Evolutionary conservation across 2,113 vertebrate species (phyloP).

Genomic region (Saccopteryx bilineata): DNA sequence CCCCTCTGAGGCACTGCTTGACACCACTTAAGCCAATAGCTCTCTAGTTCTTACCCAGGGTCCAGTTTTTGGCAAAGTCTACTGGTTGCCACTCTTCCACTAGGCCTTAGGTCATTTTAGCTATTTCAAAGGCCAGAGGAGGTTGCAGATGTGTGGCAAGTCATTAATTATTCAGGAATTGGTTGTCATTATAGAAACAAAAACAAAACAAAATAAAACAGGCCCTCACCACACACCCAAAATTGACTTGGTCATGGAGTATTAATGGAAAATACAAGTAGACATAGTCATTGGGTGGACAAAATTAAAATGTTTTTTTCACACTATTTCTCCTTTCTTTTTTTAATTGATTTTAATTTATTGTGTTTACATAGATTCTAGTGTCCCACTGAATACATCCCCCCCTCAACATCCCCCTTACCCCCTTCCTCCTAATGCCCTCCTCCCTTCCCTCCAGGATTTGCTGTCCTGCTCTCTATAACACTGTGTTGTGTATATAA

Average conservation of each 20-base stretch:
- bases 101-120: conserved; percentile 23
- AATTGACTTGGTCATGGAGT: conserved; percentile 19
- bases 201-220: background rate
- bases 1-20: conserved; percentile 65
- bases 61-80: conserved; percentile 46
- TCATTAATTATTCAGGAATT: conserved; percentile 37
- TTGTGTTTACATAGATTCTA: no score
- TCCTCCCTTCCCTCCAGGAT: no score
- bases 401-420: no score
- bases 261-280: background rate
- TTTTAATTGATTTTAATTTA: no score
- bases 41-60: conserved; percentile 59
- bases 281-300: background rate
- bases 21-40: conserved; percentile 78
- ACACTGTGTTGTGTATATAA: no score
- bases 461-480: no score
- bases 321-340: background rate
- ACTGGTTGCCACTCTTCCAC: background rate
- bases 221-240: background rate
- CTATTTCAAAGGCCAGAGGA: conserved; percentile 44
- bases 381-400: no score
- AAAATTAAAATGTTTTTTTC: conserved; percentile 24
- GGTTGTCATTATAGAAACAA: background rate
- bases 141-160: conserved; percentile 23
- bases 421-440: no score